Conservation (phyloP, 2,113 vertebrate genomes). For the Origma solitaria region DNA sequence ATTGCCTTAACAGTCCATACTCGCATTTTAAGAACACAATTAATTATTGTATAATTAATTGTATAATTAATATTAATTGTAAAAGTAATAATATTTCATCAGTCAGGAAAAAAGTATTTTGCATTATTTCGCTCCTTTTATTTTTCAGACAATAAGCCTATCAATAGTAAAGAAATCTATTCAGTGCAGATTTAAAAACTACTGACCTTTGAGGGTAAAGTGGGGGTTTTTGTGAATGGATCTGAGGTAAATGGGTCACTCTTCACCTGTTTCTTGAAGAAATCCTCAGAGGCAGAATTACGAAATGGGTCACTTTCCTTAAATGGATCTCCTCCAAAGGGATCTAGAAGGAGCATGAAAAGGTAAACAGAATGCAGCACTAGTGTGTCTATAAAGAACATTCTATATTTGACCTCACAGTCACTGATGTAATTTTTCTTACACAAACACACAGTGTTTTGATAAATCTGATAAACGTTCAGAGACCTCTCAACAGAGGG, state of each 20-base stretch:
- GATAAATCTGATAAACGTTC: not conserved
- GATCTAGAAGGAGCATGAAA: slow-evolving; percentile 72
- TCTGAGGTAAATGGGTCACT: slow-evolving; percentile 89
- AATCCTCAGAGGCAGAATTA: slow-evolving; percentile 83
- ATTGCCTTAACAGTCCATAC: not conserved
- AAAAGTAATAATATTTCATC: too few species aligned
- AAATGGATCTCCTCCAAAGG: slow-evolving; percentile 95
- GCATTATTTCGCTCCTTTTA: not conserved
- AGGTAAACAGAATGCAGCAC: not conserved
- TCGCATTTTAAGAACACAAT: not conserved
- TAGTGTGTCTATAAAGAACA: not conserved
- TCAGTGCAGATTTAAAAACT: not conserved
- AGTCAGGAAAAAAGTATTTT: not conserved
- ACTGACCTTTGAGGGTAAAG: slow-evolving; percentile 84
- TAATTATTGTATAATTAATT: too few species aligned
- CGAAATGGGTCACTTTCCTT: slow-evolving; percentile 92
- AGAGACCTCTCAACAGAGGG: not conserved
- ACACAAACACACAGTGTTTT: not conserved
- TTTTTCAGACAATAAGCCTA: not conserved
- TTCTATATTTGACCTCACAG: not conserved
- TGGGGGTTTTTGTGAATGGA: slow-evolving; percentile 85
- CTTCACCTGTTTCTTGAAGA: slow-evolving; percentile 90
- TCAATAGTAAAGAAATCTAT: not conserved
- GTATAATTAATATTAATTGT: too few species aligned
- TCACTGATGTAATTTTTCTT: not conserved